Conservation (phyloP, 2,888 invertebrate genomes). For the Mesorhabditis spiculigera region DNA sequence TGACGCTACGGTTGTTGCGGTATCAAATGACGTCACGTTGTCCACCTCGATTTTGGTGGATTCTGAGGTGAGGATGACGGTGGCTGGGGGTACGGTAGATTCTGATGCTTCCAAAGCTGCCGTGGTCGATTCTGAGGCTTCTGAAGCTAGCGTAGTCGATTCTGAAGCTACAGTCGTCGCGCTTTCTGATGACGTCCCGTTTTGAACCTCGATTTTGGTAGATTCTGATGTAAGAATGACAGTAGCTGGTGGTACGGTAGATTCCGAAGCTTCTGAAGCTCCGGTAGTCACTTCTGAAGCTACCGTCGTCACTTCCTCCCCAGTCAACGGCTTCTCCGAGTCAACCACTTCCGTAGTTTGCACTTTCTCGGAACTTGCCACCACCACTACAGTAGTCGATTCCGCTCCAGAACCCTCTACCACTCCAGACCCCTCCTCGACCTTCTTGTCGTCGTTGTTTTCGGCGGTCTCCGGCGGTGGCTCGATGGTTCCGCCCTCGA, state of each 20-base stretch:
- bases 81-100: slow-evolving; percentile 1
- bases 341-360: no score
- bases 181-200: slow-evolving; percentile 7
- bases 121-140: slow-evolving; percentile 10
- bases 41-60: slow-evolving; percentile 26
- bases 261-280: slow-evolving; percentile 12
- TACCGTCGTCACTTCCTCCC: slow-evolving; percentile 19
- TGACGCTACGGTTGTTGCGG: no score
- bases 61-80: slow-evolving; percentile 10
- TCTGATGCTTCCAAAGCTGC: slow-evolving; percentile 9
- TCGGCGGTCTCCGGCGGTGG: no score
- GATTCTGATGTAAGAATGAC: slow-evolving; percentile 5
- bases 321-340: background rate
- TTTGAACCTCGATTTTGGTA: slow-evolving; percentile 9
- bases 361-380: slow-evolving; percentile 12
- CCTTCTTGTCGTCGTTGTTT: no score
- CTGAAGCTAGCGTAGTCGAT: slow-evolving; percentile 7
- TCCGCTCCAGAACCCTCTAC: no score
- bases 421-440: no score
- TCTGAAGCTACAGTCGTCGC: slow-evolving; percentile 8
- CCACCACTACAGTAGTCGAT: no score
- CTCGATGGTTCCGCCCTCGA: no score
- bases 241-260: background rate
- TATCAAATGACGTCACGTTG: slow-evolving; percentile 8
- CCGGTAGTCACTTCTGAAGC: slow-evolving; percentile 5